Evolutionary conservation across 2,797 vertebrate species (phyloP).

Genomic region (Alcedo atthis): DNA sequence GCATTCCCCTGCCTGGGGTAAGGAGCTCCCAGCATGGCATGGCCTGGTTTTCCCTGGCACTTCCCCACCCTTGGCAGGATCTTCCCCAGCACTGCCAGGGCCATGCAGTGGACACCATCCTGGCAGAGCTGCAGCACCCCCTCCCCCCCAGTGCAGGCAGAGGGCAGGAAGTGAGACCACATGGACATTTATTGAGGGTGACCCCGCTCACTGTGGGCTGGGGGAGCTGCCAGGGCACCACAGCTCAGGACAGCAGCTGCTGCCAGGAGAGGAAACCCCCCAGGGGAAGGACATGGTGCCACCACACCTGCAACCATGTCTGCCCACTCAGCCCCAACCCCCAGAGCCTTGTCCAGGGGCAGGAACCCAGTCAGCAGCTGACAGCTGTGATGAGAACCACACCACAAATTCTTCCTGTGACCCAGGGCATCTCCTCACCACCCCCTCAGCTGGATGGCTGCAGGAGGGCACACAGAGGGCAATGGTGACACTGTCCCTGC

Average conservation of each 20-base stretch:
- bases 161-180: neutral
- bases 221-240: neutral
- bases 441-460: neutral
- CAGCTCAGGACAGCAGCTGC: neutral
- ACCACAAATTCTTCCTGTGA: fast-evolving
- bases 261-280: neutral
- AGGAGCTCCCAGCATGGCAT: neutral
- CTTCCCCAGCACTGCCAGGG: neutral
- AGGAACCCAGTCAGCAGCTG: neutral
- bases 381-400: neutral
- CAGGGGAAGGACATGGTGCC: fast-evolving
- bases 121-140: neutral
- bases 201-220: fast-evolving
- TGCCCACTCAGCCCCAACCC: neutral
- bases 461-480: neutral
- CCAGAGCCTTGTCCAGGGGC: fast-evolving
- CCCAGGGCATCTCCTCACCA: neutral
- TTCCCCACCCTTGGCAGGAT: neutral
- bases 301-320: fast-evolving
- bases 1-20: neutral
- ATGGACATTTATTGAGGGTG: neutral
- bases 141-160: fast-evolving
- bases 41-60: neutral
- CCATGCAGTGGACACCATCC: fast-evolving
- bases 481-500: neutral